A percentile compares a stretch with the other conserved stretches of the same genome.
Conservation (phyloP, 2,113 vertebrate genomes). For the Plectropomus leopardus region DNA sequence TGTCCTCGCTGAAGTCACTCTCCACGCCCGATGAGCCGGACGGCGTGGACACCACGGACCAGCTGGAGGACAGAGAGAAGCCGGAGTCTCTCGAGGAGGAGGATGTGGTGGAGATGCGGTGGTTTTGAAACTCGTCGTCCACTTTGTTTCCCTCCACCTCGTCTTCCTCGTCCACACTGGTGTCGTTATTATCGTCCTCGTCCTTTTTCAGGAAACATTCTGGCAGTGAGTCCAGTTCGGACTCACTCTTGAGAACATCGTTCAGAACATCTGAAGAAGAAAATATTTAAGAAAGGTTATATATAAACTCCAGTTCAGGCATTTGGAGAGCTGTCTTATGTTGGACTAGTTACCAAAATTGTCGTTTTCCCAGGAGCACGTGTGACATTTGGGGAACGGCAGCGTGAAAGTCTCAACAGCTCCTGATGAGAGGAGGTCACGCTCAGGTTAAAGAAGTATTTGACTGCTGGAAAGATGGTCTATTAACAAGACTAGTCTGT, state of each 20-base stretch:
- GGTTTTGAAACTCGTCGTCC: conserved; percentile 44
- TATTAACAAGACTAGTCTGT: too few relatives aligned
- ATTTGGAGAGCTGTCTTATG: not conserved
- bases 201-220: conserved; percentile 68
- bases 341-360: conserved; percentile 89
- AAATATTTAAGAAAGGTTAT: not conserved
- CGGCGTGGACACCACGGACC: conserved; percentile 84
- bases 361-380: conserved; percentile 91
- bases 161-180: conserved; percentile 79
- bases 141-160: conserved; percentile 64
- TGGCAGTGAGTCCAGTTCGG: conserved; percentile 67
- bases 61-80: conserved; percentile 82
- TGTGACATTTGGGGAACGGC: conserved; percentile 89
- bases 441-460: not conserved
- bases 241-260: conserved; percentile 86
- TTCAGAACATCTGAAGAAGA: conserved; percentile 87
- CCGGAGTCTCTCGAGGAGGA: conserved; percentile 85
- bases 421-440: conserved; percentile 57
- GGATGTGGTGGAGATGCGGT: conserved; percentile 80
- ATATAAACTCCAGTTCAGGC: not conserved
- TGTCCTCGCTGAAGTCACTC: conserved; percentile 92
- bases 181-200: conserved; percentile 79
- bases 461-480: too few relatives aligned
- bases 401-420: conserved; percentile 86
- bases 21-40: conserved; percentile 91